phyloP scores from a whole-genome alignment of 2,113 vertebrate genomes.

The Datnioides undecimradiatus region DNA sequence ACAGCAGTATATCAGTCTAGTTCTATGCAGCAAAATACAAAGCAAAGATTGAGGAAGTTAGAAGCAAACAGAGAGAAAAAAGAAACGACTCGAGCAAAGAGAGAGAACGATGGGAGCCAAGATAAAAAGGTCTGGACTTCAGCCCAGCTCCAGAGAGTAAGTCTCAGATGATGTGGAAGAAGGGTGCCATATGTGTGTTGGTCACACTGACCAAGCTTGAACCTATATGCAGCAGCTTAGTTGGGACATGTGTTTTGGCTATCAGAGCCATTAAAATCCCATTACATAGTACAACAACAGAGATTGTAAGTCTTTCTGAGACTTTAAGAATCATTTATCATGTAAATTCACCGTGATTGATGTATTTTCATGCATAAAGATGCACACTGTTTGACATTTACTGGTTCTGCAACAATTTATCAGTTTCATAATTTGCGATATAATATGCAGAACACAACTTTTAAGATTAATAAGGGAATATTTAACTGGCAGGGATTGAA shows the following conservation, averaged over 20 bases:
- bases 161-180: conserved; percentile 38
- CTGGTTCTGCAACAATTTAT: conserved; percentile 55
- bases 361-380: conserved; percentile 61
- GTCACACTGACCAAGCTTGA: conserved; percentile 59
- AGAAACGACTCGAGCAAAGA: conserved; percentile 19
- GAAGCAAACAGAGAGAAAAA: conserved; percentile 38
- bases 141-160: conserved; percentile 18
- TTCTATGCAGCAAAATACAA: conserved; percentile 47
- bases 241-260: conserved; percentile 79
- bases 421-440: conserved; percentile 24
- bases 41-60: conserved; percentile 36
- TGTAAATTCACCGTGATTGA: conserved; percentile 68
- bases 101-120: neutral
- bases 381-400: conserved; percentile 60
- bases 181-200: conserved; percentile 50
- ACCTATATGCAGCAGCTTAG: conserved; percentile 49
- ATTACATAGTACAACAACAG: conserved; percentile 74
- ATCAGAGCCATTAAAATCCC: conserved; percentile 79
- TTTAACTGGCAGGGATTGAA: conserved; percentile 13
- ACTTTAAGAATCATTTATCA: conserved; percentile 65
- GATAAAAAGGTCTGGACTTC: conserved; percentile 36
- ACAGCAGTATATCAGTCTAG: conserved; percentile 48
- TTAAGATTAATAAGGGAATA: conserved; percentile 24
- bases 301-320: conserved; percentile 59
- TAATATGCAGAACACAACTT: neutral